phyloP scores from a whole-genome alignment of 2,888 invertebrate genomes.

The Athalia rosae region DNA sequence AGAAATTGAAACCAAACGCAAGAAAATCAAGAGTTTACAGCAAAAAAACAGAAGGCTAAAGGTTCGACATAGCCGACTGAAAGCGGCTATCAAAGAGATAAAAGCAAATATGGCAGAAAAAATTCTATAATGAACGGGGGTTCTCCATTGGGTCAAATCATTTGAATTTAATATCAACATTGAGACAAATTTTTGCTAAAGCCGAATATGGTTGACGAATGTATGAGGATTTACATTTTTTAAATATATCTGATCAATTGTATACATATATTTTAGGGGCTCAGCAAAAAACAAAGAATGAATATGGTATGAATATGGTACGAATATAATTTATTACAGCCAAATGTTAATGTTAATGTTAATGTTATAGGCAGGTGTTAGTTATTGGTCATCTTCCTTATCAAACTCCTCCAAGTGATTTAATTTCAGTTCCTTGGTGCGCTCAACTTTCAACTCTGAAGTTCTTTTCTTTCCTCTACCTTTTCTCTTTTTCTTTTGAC shows the following conservation, averaged over 20 bases:
- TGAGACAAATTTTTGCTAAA: not conserved
- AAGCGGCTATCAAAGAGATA: slow-evolving; percentile 41
- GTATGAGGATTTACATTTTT: no score
- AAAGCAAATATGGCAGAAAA: slow-evolving; percentile 33
- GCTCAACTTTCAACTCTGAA: slow-evolving; percentile 54
- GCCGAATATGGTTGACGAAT: not conserved
- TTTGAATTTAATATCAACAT: not conserved
- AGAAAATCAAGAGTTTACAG: slow-evolving; percentile 39
- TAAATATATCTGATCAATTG: slow-evolving; percentile 20
- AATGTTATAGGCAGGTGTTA: no score
- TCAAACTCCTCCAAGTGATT: slow-evolving; percentile 76
- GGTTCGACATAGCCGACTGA: slow-evolving; percentile 33
- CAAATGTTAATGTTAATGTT: no score
- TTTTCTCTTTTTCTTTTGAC: slow-evolving; percentile 78
- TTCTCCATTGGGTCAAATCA: not conserved
- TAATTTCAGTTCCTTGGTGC: slow-evolving; percentile 74
- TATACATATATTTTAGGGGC: slow-evolving; percentile 13
- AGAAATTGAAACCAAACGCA: slow-evolving; percentile 33
- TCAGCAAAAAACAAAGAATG: slow-evolving; percentile 18
- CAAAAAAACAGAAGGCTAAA: slow-evolving; percentile 35
- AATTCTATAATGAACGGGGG: not conserved
- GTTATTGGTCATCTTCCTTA: slow-evolving; percentile 68
- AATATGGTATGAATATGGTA: not conserved
- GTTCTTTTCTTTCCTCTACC: slow-evolving; percentile 54
- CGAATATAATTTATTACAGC: slow-evolving; percentile 34